These are phyloP conservation scores for Cryptus viduatorius DNA, from an alignment of 2,888 invertebrate species.

Conservation along the genomic window DNA sequence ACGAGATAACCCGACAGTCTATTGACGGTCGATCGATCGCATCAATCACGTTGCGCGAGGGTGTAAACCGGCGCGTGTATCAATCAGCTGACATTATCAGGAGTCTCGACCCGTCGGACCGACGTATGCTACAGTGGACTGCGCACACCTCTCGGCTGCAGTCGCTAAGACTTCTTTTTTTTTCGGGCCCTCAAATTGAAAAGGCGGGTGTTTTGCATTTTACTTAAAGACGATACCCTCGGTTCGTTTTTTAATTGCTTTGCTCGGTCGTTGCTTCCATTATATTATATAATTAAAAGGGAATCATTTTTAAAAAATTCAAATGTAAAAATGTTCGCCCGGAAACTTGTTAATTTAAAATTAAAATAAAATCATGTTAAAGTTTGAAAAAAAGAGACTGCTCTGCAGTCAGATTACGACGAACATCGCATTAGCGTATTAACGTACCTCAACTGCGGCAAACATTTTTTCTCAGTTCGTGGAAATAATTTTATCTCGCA, in stretches of 20 bases:
- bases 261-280: too few species aligned
- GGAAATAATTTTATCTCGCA: too few species aligned
- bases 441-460: too few species aligned
- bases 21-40: constrained; percentile 83
- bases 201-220: background rate
- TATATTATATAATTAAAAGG: too few species aligned
- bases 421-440: too few species aligned
- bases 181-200: background rate
- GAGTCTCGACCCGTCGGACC: constrained; percentile 47
- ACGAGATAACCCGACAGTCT: constrained; percentile 79
- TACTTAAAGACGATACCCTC: background rate
- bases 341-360: too few species aligned
- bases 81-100: constrained; percentile 81
- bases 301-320: too few species aligned
- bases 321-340: too few species aligned
- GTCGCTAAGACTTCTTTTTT: background rate
- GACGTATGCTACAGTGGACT: constrained; percentile 22
- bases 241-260: background rate
- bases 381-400: too few species aligned
- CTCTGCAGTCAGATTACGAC: too few species aligned
- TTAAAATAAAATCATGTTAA: too few species aligned
- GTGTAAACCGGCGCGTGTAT: constrained; percentile 80
- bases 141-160: background rate
- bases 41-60: constrained; percentile 78
- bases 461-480: too few species aligned